phyloP scores from a whole-genome alignment of 2,888 invertebrate genomes.

The Microctonus brassicae region DNA sequence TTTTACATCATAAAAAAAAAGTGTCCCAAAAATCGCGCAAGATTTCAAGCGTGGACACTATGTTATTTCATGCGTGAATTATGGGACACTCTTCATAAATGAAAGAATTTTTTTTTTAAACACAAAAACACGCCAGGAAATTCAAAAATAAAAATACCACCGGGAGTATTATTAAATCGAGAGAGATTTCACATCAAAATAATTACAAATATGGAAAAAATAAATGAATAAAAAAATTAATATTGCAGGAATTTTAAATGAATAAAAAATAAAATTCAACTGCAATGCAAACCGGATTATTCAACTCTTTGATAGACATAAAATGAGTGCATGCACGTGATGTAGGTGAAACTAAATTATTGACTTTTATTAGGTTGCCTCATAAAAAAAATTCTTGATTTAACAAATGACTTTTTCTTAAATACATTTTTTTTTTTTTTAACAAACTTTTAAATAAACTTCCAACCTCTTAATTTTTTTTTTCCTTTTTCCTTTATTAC shows the following conservation, averaged over 20 bases:
- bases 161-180: neutral
- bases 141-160: neutral
- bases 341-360: neutral
- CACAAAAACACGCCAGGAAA: neutral
- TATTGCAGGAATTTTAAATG: neutral
- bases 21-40: too few relatives aligned
- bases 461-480: neutral
- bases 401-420: neutral
- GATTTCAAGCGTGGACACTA: too few relatives aligned
- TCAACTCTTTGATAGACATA: neutral
- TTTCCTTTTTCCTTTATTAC: neutral
- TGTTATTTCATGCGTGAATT: neutral
- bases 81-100: too few relatives aligned
- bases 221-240: neutral
- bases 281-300: neutral
- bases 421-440: neutral
- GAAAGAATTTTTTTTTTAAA: too few relatives aligned
- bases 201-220: neutral
- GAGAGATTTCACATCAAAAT: neutral
- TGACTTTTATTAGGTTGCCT: neutral
- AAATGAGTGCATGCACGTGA: neutral
- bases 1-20: too few relatives aligned
- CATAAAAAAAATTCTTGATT: neutral
- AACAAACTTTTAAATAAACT: neutral
- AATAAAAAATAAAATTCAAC: neutral